Evolutionary conservation across 2,888 invertebrate genomes (phyloP), one percentile per base, ranked within the genome.

Genomic region (Eurytoma adleriae): DNA sequence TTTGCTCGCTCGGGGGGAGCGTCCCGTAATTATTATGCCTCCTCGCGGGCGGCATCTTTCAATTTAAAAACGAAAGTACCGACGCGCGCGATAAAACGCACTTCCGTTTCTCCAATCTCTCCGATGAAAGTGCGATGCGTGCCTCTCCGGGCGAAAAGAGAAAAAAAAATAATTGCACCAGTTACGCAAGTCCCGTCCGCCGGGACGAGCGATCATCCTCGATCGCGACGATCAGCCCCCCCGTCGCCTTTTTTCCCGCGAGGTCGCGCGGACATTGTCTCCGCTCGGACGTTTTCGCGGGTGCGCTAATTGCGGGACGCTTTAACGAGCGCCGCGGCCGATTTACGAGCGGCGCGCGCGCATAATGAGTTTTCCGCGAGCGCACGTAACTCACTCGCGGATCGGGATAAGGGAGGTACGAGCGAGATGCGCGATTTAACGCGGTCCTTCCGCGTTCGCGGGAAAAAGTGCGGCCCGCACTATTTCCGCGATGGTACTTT

Each of bases 51-150:
- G 57, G 20, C 48, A 50, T 77, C 57, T 62, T 48, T 64, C n/a
- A 61, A 70, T 70, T 77, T 24, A 77, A 61, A 70, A 70, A 70
- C 27, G 70, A 77, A 77, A 77, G 77, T 14, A 27, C n/a, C 56
- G 12, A 24, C 14, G 56, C 16, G n/a, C 4, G 48, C 54, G 18
- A 13, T 14, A 27, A 16, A n/a, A 70, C 40, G 16, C 20, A n/a
- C 72, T 66, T 66, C 24, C 76, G 50, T 66, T 66, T 71, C 24
- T 57, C 64, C 71, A 71, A 59, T 78, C 71, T 68, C 67, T 61
- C 67, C 67, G 67, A 24, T 13, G 72, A 72, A 67, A 72, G 78
- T 67, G 27, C 2, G 20, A 52, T n/a, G 52, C 14, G 40, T 30
- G 24, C 14, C 16, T 5, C 18, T 48, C 12, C n/a, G 5, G 40